Base-by-base conservation (phyloP, 2,797 vertebrate genomes). In the Halcyon leucocephala region DNA sequence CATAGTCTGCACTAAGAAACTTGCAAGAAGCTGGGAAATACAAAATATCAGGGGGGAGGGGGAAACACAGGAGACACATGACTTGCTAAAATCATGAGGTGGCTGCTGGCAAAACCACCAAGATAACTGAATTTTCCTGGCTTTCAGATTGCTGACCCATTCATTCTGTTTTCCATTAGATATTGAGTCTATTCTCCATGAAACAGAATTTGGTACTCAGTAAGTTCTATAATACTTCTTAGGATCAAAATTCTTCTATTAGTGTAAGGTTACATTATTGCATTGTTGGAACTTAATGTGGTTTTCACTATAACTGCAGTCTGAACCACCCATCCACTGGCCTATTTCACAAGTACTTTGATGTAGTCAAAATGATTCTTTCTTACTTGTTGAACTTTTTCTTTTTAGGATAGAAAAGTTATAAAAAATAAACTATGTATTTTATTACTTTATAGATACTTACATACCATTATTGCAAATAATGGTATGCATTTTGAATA, bases 401-500 rank as follows among this genome's bases (percentile, higher is more conserved):
- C n/a, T 44, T 67, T 76, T 90, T 70, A 64, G 21, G 7, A 28
- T 12, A 62, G 58, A 92, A 72, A 84, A 79, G 3, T n/a, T 89
- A 7, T 31, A 55, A 79, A 91, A 96, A 42, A 12, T 29, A 84
- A 89, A 66, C 24, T 39, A 35, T 1, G 0, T 48, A 33, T 95
- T 93, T 89, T 82, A 93, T 79, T 90, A 54, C 4, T 66, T 82
- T 82, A 51, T 51, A 51, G 26, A 51, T 51, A 51, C 49, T 51
- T 51, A 51, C 14, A 28, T 28, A 51, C 25, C 14, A 28, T 51
- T 86, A 44, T 72, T 95, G 29, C 11, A 8, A 92, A 83, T 93
- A 93, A 95, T 48, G 19, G 26, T 61, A 84, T 19, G 16, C 10
- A 76, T 92, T 95, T 95, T 93, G 73, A 90, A 71, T 95, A 95